Conservation (phyloP, 2,888 invertebrate genomes). For the Elgonia sp. region DNA sequence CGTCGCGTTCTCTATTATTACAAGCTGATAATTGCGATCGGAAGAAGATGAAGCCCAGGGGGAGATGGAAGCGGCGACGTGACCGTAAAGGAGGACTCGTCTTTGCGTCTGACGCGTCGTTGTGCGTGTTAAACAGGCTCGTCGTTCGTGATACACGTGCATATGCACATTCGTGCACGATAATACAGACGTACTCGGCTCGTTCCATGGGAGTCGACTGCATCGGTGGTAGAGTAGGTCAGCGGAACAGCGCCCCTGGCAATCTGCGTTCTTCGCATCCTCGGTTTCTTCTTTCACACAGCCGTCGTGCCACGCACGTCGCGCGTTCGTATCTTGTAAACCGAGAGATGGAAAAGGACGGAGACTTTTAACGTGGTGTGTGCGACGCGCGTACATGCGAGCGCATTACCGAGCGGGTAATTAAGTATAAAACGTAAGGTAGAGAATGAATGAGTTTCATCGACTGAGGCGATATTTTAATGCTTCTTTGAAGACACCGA, state of each 20-base stretch:
- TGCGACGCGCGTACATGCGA: slow-evolving; percentile 27
- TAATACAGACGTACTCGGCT: slow-evolving; percentile 79
- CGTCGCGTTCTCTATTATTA: slow-evolving; percentile 64
- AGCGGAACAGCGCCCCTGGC: slow-evolving; percentile 86
- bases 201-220: slow-evolving; percentile 78
- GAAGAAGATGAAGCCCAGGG: slow-evolving; percentile 49
- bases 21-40: slow-evolving; percentile 76
- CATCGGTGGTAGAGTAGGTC: slow-evolving; percentile 86
- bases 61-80: slow-evolving; percentile 39
- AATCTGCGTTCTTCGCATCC: slow-evolving; percentile 84
- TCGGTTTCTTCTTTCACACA: slow-evolving; percentile 77
- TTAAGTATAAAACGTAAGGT: slow-evolving; percentile 69
- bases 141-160: slow-evolving; percentile 72
- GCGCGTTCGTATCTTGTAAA: slow-evolving; percentile 40
- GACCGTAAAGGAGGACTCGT: slow-evolving; percentile 76
- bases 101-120: slow-evolving; percentile 55
- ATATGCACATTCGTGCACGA: slow-evolving; percentile 75
- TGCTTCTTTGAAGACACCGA: slow-evolving; percentile 66
- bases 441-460: slow-evolving; percentile 67
- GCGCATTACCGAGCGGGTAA: slow-evolving; percentile 61
- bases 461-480: slow-evolving; percentile 58
- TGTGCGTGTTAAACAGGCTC: slow-evolving; percentile 68
- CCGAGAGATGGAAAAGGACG: slow-evolving; percentile 57
- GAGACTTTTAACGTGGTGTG: not conserved
- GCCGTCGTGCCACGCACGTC: slow-evolving; percentile 72